Evolutionary conservation across 2,113 vertebrate species (phyloP).

Genomic region (Camelus bactrianus): DNA sequence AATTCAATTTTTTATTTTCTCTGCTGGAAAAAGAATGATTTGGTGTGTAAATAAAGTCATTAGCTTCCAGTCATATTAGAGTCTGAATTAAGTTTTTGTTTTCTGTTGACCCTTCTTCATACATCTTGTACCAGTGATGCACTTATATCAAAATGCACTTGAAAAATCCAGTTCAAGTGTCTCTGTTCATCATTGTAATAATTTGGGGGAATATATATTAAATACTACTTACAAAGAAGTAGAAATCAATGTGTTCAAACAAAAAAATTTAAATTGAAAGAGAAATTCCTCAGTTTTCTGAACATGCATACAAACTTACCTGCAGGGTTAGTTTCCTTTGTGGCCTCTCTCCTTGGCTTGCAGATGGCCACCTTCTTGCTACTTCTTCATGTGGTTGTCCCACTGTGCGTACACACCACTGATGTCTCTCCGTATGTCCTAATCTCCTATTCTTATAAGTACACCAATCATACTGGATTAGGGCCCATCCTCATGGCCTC

Average conservation of each 20-base stretch:
- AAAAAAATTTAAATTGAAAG: not conserved
- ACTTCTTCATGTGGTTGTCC: not conserved
- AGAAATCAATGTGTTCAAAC: not conserved
- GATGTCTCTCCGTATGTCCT: not conserved
- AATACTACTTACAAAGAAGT: not conserved
- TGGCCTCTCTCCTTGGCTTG: not conserved
- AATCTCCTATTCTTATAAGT: not conserved
- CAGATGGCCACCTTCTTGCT: not conserved
- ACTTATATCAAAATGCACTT: not conserved
- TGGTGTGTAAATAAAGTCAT: not conserved
- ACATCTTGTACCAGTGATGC: not conserved
- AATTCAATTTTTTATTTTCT: not conserved
- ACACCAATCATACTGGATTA: not conserved
- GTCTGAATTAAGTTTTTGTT: not conserved
- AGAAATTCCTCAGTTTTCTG: not conserved
- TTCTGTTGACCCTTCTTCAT: not conserved
- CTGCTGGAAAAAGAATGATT: not conserved
- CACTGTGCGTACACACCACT: not conserved
- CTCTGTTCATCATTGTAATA: not conserved
- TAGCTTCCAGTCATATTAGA: not conserved
- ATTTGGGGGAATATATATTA: not conserved
- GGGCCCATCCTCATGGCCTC: no score
- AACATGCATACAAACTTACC: not conserved
- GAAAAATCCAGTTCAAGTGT: not conserved
- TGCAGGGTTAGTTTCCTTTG: not conserved